Base-by-base conservation (phyloP, 2,797 vertebrate genomes). In the Phoebastria nigripes region DNA sequence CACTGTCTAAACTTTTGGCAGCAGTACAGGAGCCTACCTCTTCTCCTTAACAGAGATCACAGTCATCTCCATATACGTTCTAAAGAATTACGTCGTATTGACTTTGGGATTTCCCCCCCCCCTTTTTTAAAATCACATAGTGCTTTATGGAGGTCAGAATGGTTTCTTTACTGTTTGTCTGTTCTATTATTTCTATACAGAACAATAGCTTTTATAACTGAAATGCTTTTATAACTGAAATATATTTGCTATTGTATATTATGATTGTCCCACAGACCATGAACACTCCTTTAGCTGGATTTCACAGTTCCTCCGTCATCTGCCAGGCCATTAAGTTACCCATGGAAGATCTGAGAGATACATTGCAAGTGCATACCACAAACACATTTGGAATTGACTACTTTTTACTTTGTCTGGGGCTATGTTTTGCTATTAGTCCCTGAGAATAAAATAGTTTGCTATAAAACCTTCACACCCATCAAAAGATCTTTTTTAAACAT, bases 181-280 rank as follows among this genome's bases (percentile, higher is more conserved):
- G 26, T 71, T 93, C 80, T 65, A 39, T 86, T 93, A 88, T 81
- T 90, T 90, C 87, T 82, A 41, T 12, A 74, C 11, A 69, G 70
- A 86, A 95, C 95, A 97, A 96, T 93, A 86, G 69, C 65, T 83
- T 81, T 61, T 87, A 41, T 76, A 82, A 44, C 7, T 87, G 35
- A 90, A 92, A 88, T 90, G 62, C 10, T 87, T 92, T 62, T 67
- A 59, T 77, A 92, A 67, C 24, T 44, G 25, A 91, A 94, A 93
- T 91, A 61, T 49, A 90, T 69, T 91, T 81, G 21, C 91, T 91
- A 96, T 97, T 96, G 88, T 93, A 47, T 54, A 96, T 94, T 97
- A 94, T 96, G 42, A 84, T 90, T 96, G 77, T 47, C 73, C 73
- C 54, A 81, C 15, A 81, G 93, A 96, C 82, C 96, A 69, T 94